Conservation (phyloP, 2,113 vertebrate genomes). For the Hyperopisus bebe region DNA sequence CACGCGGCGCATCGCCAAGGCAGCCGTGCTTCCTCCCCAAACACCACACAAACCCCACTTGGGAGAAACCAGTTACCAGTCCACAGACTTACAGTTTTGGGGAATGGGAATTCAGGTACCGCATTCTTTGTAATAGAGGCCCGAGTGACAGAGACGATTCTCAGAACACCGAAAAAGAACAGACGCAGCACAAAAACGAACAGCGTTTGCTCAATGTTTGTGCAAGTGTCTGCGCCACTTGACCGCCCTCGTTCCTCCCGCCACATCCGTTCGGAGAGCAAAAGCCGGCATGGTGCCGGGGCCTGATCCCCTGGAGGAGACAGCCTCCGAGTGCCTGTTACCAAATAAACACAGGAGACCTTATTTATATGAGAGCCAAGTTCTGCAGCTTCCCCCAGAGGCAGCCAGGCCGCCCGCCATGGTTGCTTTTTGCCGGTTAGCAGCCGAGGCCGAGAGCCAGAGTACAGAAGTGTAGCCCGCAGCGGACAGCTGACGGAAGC, state of each 20-base stretch:
- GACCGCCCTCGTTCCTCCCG: not conserved
- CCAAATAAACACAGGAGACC: slow-evolving; percentile 29
- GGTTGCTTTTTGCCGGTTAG: not conserved
- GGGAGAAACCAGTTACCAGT: not conserved
- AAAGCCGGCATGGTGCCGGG: slow-evolving; percentile 23
- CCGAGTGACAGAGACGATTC: not conserved
- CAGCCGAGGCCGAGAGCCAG: not conserved
- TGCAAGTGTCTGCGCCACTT: not conserved
- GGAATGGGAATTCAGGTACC: not conserved
- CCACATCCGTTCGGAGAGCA: slow-evolving; percentile 25
- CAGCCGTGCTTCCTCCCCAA: not conserved
- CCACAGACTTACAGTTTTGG: not conserved
- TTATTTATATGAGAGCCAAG: slow-evolving; percentile 28
- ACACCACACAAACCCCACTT: not conserved
- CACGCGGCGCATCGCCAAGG: too few relatives aligned
- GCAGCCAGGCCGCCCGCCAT: not conserved
- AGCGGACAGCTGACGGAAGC: not conserved
- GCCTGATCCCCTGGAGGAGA: not conserved
- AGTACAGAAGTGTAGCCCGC: not conserved
- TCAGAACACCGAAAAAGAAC: not conserved
- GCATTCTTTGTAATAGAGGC: not conserved
- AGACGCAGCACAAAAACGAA: not conserved
- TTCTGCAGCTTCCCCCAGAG: not conserved
- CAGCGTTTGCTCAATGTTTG: not conserved
- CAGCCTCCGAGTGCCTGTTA: slow-evolving; percentile 20